phyloP scores from a whole-genome alignment of 2,113 vertebrate species.

The Cettia cetti region DNA sequence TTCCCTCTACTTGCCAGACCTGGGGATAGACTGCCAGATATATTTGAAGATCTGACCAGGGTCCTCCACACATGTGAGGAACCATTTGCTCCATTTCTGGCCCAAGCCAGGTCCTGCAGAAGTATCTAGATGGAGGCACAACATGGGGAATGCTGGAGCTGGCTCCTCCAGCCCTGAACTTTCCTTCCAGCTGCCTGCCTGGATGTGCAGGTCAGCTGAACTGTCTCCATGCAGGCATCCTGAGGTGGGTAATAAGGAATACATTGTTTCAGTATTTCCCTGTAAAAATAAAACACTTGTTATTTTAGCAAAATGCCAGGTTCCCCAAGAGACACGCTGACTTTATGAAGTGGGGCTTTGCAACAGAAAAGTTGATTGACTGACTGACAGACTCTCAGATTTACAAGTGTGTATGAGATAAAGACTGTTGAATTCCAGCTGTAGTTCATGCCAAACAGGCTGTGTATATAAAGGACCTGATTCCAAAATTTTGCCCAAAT shows the following conservation, averaged over 20 bases:
- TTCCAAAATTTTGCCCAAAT: neutral
- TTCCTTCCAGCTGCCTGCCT: neutral
- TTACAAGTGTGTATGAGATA: neutral
- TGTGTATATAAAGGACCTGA: neutral
- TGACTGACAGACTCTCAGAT: neutral
- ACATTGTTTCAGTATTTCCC: neutral
- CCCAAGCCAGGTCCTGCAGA: neutral
- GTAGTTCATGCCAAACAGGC: neutral
- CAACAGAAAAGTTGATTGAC: neutral
- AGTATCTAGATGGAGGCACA: neutral
- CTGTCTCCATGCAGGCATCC: neutral
- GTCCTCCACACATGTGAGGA: neutral
- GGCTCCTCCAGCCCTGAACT: neutral
- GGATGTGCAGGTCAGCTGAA: neutral
- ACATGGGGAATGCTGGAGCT: neutral
- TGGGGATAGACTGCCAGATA: neutral
- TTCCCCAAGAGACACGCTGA: neutral
- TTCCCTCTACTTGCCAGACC: rapidly evolving
- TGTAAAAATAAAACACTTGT: neutral
- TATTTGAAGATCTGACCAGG: rapidly evolving
- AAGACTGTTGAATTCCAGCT: neutral
- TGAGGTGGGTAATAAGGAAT: neutral
- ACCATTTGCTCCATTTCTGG: neutral
- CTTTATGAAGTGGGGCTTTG: neutral
- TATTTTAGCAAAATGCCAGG: neutral